Conservation (phyloP, 2,113 vertebrate species). For the Brachirus orientalis region DNA sequence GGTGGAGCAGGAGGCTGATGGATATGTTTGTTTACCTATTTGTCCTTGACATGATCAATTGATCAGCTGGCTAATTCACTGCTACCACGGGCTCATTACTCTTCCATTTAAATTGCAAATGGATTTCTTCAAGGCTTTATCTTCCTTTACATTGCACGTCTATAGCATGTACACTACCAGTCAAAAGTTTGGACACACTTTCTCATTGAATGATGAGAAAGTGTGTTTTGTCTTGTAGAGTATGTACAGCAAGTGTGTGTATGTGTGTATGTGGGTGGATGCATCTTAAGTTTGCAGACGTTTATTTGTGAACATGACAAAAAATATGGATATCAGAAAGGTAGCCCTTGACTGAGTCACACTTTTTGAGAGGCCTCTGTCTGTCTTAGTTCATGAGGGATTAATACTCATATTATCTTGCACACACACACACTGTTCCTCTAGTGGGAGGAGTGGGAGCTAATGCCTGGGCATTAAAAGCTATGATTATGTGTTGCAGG, state of each 20-base stretch:
- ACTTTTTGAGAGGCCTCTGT: not conserved
- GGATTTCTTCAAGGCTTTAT: constrained; percentile 74
- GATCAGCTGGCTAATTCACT: constrained; percentile 85
- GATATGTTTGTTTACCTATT: constrained; percentile 87
- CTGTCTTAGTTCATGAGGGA: not conserved
- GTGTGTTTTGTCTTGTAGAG: constrained; percentile 18
- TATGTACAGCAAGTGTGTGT: too few species aligned
- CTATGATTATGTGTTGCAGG: constrained; percentile 66
- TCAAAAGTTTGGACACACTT: too few species aligned
- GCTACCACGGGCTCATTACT: constrained; percentile 85
- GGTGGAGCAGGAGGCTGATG: constrained; percentile 80
- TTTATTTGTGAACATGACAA: constrained; percentile 8
- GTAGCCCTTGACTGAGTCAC: not conserved
- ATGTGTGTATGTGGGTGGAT: too few species aligned
- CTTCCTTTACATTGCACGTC: constrained; percentile 29
- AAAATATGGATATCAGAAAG: too few species aligned
- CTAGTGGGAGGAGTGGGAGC: constrained; percentile 66
- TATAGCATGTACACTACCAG: constrained; percentile 44
- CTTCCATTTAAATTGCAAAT: constrained; percentile 86
- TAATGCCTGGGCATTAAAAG: constrained; percentile 66
- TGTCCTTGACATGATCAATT: constrained; percentile 86
- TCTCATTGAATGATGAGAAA: too few species aligned
- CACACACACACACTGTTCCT: constrained; percentile 25
- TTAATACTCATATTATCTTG: not conserved
- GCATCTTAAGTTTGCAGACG: not conserved